Conservation (phyloP, 2,797 vertebrate genomes). For the Sebastes iracundus region DNA sequence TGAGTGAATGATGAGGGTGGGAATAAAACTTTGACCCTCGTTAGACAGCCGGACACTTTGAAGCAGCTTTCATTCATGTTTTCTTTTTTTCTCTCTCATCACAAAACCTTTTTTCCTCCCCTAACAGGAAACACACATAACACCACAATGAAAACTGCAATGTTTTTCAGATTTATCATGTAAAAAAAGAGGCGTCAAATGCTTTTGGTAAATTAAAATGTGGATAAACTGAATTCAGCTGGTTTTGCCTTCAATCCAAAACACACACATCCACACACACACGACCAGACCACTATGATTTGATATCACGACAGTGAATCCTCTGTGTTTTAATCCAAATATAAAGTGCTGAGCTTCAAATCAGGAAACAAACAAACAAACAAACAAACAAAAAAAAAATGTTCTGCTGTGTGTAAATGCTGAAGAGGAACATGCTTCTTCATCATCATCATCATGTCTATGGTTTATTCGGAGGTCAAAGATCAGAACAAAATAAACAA, state of each 20-base stretch:
- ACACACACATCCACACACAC: background rate
- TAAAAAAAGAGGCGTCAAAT: background rate
- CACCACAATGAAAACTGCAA: background rate
- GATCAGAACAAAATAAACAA: background rate
- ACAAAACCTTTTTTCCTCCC: background rate
- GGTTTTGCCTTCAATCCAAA: too few species aligned
- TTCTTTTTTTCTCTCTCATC: background rate
- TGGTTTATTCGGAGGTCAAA: background rate
- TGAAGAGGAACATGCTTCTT: background rate
- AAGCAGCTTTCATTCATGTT: background rate
- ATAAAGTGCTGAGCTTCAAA: background rate
- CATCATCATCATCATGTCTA: background rate
- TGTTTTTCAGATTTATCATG: background rate
- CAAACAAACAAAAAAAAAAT: background rate
- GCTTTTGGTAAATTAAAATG: background rate
- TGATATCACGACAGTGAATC: background rate
- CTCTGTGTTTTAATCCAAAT: background rate
- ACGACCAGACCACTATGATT: background rate
- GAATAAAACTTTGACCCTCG: conserved; percentile 62
- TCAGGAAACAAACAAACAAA: background rate
- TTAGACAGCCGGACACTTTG: conserved; percentile 31
- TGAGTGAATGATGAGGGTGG: conserved; percentile 47
- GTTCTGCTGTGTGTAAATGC: background rate
- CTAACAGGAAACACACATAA: background rate
- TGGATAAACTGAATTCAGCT: background rate